These are phyloP conservation scores for Anolis sagrei DNA, from an alignment of 2,113 vertebrate genomes.

Conservation along the genomic window DNA sequence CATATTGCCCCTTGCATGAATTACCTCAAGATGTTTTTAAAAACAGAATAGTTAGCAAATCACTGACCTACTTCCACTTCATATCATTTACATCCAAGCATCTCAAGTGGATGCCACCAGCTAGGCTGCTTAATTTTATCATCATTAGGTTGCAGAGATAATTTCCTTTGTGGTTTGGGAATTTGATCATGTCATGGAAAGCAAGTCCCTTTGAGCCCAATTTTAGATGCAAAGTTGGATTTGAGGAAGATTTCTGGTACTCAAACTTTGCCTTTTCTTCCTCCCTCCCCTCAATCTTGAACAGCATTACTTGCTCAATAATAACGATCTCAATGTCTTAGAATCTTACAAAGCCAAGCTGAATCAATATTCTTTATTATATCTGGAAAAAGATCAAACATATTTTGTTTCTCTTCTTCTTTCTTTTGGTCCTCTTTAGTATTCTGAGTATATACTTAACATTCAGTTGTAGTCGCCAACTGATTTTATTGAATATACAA, in stretches of 20 bases:
- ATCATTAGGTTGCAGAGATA: conserved; percentile 52
- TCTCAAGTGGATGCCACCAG: conserved; percentile 45
- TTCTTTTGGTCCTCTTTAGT: neutral
- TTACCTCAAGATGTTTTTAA: neutral
- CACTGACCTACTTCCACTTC: conserved; percentile 35
- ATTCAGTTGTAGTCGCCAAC: conserved; percentile 17
- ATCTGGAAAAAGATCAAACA: neutral
- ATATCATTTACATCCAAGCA: conserved; percentile 48
- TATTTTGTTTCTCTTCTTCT: neutral
- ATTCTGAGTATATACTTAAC: conserved; percentile 19
- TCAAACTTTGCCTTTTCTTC: neutral
- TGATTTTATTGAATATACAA: neutral
- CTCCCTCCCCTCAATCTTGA: neutral
- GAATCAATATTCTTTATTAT: conserved; percentile 32
- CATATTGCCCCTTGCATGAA: conserved; percentile 9
- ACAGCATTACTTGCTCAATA: neutral
- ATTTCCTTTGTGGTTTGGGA: conserved; percentile 50
- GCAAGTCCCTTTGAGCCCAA: conserved; percentile 35
- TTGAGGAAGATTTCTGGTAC: neutral
- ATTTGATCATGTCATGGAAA: conserved; percentile 21
- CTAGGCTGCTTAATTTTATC: conserved; percentile 46
- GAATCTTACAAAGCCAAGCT: neutral
- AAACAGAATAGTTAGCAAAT: conserved; percentile 40
- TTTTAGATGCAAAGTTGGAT: neutral
- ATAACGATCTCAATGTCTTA: neutral